Evolutionary conservation across 2,888 invertebrate species (phyloP).

Genomic region (Callimorpha dominula): DNA sequence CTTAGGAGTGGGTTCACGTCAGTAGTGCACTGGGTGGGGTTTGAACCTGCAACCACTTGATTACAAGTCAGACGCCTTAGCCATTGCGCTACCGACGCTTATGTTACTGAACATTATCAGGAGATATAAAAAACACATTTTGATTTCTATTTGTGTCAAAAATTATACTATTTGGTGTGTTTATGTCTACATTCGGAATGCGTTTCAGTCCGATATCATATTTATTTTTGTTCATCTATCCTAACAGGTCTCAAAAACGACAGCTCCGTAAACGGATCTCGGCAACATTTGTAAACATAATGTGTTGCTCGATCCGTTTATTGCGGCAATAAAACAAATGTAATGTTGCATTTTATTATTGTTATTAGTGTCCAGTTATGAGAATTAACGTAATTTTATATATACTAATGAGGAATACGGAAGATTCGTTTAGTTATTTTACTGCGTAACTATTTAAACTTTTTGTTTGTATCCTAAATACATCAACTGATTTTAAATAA

Average conservation of each 20-base stretch:
- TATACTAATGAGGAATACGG: slow-evolving; percentile 8
- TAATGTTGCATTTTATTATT: slow-evolving; percentile 21
- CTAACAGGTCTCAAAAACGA: neutral
- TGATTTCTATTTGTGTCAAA: neutral
- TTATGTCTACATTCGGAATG: neutral
- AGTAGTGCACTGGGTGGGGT: no score
- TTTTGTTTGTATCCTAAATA: no score
- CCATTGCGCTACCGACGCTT: no score
- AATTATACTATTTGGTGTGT: neutral
- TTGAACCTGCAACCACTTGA: no score
- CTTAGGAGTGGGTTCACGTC: no score
- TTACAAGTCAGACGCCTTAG: no score
- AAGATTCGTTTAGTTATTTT: neutral
- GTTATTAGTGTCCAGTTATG: slow-evolving; percentile 23
- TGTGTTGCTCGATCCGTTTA: slow-evolving; percentile 6
- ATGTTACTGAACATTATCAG: no score
- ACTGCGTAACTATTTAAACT: no score
- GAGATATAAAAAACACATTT: no score
- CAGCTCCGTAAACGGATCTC: slow-evolving; percentile 8
- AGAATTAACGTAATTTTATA: slow-evolving; percentile 15
- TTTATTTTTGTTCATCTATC: slow-evolving; percentile 10
- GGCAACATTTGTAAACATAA: slow-evolving; percentile 25
- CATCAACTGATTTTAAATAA: no score
- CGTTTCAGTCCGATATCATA: neutral
- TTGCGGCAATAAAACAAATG: slow-evolving; percentile 8